A percentile compares a stretch with the other conserved stretches of the same genome.
phyloP scores from a whole-genome alignment of 2,113 vertebrate species.

The Pollimyrus isidori region DNA sequence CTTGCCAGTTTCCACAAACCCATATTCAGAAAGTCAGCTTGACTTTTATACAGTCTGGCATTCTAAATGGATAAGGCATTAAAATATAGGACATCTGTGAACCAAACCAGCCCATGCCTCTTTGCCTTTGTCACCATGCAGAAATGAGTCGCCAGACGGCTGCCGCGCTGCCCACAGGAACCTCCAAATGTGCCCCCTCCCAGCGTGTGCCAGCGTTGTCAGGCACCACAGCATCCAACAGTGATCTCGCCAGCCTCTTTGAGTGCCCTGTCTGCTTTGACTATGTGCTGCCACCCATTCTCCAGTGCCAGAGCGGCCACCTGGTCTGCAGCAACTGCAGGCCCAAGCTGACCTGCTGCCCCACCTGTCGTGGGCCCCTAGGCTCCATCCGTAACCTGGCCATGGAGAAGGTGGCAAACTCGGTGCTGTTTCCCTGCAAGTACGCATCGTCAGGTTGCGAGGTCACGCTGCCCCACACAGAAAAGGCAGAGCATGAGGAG shows the following conservation, averaged over 20 bases:
- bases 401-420: constrained; percentile 99
- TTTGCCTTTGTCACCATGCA: constrained; percentile 45
- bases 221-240: constrained; percentile 97
- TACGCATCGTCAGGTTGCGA: constrained; percentile 96
- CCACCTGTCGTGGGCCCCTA: constrained; percentile 89
- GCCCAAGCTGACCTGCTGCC: constrained; percentile 96
- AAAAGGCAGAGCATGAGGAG: constrained; percentile 98
- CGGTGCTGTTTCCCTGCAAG: constrained; percentile 97
- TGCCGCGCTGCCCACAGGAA: constrained; percentile 93
- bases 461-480: constrained; percentile 94
- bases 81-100: not conserved
- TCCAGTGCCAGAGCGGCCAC: constrained; percentile 97
- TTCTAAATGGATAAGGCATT: not conserved
- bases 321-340: constrained; percentile 99
- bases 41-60: not conserved
- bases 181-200: constrained; percentile 94
- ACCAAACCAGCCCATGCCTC: not conserved
- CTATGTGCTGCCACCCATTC: constrained; percentile 97
- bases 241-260: constrained; percentile 96
- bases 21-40: not conserved
- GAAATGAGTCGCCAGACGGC: constrained; percentile 99
- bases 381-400: constrained; percentile 98
- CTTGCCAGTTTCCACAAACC: not conserved
- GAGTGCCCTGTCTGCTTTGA: constrained; percentile 99
- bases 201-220: constrained; percentile 93